Conservation (phyloP, 1,140 invertebrate species). For the Drosophila malerkotliana region DNA sequence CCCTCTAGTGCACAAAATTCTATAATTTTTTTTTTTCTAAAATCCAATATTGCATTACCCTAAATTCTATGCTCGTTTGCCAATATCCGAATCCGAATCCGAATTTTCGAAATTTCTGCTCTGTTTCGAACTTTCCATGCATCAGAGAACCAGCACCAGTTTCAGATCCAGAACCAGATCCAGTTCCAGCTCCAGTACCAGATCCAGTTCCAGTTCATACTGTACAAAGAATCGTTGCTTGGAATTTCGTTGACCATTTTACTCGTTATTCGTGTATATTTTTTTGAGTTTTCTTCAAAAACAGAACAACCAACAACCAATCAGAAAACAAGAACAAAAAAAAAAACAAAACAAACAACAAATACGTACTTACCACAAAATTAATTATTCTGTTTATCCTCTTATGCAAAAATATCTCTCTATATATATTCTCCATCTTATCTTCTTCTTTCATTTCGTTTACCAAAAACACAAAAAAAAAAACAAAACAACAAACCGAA, state of each 20-base stretch:
- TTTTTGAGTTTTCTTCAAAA: slow-evolving; percentile 56
- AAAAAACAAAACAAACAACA: slow-evolving; percentile 58
- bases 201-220: slow-evolving; percentile 40
- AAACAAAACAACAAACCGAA: slow-evolving; percentile 52
- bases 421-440: slow-evolving; percentile 48
- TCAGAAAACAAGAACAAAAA: slow-evolving; percentile 62
- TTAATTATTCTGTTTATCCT: slow-evolving; percentile 62
- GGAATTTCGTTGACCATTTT: slow-evolving; percentile 59
- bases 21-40: not conserved
- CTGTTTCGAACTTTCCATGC: slow-evolving; percentile 41
- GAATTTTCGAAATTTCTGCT: slow-evolving; percentile 35
- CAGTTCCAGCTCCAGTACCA: slow-evolving; percentile 47
- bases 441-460: slow-evolving; percentile 70
- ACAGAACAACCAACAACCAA: slow-evolving; percentile 59
- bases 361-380: slow-evolving; percentile 73
- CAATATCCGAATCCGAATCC: slow-evolving; percentile 19
- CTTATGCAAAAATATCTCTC: slow-evolving; percentile 53
- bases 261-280: slow-evolving; percentile 5
- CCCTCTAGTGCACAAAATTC: not conserved
- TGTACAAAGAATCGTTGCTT: slow-evolving; percentile 77
- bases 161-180: not conserved
- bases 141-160: slow-evolving; percentile 52
- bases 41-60: slow-evolving; percentile 17
- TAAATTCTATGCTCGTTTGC: slow-evolving; percentile 41
- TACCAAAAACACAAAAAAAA: slow-evolving; percentile 30